Conservation (phyloP, 2,888 invertebrate species). For the Parascotia fuliginaria region DNA sequence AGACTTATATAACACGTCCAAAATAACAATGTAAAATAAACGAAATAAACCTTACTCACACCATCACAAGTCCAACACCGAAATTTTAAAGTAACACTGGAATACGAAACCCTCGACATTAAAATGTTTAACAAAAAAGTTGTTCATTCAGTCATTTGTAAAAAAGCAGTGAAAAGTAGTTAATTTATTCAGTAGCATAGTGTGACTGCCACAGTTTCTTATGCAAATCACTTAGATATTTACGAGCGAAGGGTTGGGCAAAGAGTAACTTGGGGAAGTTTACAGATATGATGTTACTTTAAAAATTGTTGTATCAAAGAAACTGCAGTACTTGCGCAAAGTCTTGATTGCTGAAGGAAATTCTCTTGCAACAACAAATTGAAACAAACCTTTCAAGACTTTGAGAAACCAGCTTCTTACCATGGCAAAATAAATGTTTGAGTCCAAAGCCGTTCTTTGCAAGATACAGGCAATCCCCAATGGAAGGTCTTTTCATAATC, state of each 20-base stretch:
- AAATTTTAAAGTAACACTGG: constrained; percentile 14
- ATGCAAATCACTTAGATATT: constrained; percentile 77
- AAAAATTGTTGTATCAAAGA: background rate
- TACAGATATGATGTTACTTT: constrained; percentile 41
- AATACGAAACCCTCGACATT: constrained; percentile 36
- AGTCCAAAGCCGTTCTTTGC: too few species aligned
- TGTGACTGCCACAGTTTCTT: constrained; percentile 74
- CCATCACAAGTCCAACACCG: background rate
- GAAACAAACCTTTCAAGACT: too few species aligned
- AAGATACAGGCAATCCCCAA: too few species aligned
- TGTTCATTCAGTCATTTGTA: constrained; percentile 35
- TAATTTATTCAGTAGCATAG: constrained; percentile 75
- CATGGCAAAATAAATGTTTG: too few species aligned
- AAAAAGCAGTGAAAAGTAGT: constrained; percentile 54
- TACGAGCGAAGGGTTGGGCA: constrained; percentile 67
- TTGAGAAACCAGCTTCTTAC: too few species aligned
- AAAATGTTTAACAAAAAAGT: constrained; percentile 45
- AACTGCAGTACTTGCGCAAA: background rate
- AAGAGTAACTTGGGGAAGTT: constrained; percentile 55
- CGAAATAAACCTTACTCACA: background rate
- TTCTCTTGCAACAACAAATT: too few species aligned
- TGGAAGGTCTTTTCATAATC: too few species aligned
- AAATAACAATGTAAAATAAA: background rate
- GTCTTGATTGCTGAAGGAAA: too few species aligned
- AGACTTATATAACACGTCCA: background rate